Percentiles rank a stretch among this genome's conserved stretches.
These are phyloP conservation scores for Bufo gargarizans DNA, from an alignment of 2,113 vertebrate genomes.

Conservation along the genomic window DNA sequence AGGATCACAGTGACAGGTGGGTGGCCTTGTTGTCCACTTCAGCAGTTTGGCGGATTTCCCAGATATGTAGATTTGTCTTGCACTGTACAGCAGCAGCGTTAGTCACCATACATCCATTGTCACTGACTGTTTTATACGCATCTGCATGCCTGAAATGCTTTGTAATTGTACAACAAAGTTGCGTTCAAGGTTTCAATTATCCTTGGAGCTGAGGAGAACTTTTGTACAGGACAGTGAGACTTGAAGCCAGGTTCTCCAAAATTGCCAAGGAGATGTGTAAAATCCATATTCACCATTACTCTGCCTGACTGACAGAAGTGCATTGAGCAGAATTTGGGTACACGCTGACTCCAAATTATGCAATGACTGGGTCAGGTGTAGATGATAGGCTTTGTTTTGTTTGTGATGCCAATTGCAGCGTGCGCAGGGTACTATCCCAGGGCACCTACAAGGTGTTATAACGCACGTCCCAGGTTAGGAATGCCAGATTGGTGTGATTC, in stretches of 20 bases:
- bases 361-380: too few relatives aligned
- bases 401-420: too few relatives aligned
- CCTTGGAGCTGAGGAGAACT: not conserved
- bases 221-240: not conserved
- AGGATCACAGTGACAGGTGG: conserved; percentile 31
- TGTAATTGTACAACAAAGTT: not conserved
- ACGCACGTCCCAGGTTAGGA: too few relatives aligned
- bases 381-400: too few relatives aligned
- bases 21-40: conserved; percentile 42
- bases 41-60: conserved; percentile 29
- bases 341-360: too few relatives aligned
- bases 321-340: too few relatives aligned
- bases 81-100: not conserved
- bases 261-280: too few relatives aligned
- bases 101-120: not conserved
- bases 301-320: not conserved
- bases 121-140: not conserved
- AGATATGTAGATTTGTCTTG: conserved; percentile 24
- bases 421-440: too few relatives aligned
- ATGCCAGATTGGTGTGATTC: too few relatives aligned
- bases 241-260: not conserved
- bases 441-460: too few relatives aligned
- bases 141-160: not conserved
- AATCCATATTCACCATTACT: not conserved
- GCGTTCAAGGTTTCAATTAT: not conserved